These are phyloP conservation scores for Spondyliosoma cantharus DNA, from an alignment of 2,797 vertebrate genomes.

Conservation along the genomic window DNA sequence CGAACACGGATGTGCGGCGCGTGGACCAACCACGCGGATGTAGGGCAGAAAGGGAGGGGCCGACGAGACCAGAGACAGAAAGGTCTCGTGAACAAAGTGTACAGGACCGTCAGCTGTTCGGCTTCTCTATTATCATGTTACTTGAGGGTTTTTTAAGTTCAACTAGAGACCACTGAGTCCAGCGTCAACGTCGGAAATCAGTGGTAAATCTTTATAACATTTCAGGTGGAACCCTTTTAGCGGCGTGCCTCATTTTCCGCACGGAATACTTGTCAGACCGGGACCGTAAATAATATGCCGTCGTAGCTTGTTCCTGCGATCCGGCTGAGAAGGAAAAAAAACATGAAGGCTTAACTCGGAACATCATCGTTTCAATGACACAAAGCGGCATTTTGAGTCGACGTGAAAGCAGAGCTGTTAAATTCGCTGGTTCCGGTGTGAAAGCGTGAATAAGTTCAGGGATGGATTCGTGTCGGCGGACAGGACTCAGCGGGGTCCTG, in stretches of 20 bases:
- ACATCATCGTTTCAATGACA: slow-evolving; percentile 57
- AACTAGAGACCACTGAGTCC: fast-evolving
- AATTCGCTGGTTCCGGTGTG: slow-evolving; percentile 37
- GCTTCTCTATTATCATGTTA: not conserved
- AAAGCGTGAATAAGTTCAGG: slow-evolving; percentile 24
- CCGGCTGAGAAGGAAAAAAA: not conserved
- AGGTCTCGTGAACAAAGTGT: slow-evolving; percentile 41
- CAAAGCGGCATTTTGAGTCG: not conserved
- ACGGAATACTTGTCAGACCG: slow-evolving; percentile 73
- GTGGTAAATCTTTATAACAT: not conserved
- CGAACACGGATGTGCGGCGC: slow-evolving; percentile 67
- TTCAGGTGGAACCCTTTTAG: slow-evolving; percentile 71
- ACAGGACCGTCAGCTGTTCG: slow-evolving; percentile 27
- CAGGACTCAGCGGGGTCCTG: slow-evolving; percentile 83
- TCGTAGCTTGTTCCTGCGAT: slow-evolving; percentile 12
- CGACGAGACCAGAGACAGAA: not conserved
- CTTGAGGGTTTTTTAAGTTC: not conserved
- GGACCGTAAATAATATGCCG: slow-evolving; percentile 81
- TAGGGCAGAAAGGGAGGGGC: slow-evolving; percentile 47
- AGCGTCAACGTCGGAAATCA: fast-evolving
- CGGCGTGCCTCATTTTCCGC: slow-evolving; percentile 54
- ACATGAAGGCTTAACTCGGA: slow-evolving; percentile 3
- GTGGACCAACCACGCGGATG: slow-evolving; percentile 66
- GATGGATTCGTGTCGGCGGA: slow-evolving; percentile 84
- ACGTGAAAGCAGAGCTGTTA: slow-evolving; percentile 33